Conservation (phyloP, 2,113 vertebrate species). For the Rhodinocichla rosea region DNA sequence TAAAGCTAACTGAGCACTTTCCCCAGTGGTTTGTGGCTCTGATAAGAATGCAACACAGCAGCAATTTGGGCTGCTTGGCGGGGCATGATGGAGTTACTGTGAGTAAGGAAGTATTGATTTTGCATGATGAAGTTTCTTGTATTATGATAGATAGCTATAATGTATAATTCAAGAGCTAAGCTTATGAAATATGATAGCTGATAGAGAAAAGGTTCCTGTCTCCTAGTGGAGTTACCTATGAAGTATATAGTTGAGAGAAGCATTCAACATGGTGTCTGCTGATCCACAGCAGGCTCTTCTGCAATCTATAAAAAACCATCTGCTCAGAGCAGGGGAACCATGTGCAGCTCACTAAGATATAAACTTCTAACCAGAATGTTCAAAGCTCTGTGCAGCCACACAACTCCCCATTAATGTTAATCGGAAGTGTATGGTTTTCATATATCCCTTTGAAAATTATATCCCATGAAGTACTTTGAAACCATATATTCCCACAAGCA, state of each 20-base stretch:
- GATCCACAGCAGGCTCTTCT: neutral
- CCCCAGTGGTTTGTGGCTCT: neutral
- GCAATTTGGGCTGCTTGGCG: neutral
- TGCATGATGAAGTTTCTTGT: neutral
- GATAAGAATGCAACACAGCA: neutral
- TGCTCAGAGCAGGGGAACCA: neutral
- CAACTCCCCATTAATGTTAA: slow-evolving; percentile 15
- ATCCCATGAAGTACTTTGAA: slow-evolving; percentile 38
- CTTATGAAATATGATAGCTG: neutral
- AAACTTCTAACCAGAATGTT: slow-evolving; percentile 6
- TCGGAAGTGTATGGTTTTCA: slow-evolving; percentile 41
- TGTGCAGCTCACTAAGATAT: neutral
- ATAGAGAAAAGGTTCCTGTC: neutral
- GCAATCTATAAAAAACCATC: neutral
- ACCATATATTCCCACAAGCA: slow-evolving; percentile 29
- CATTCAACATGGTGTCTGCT: neutral
- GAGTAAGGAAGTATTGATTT: neutral
- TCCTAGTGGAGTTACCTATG: neutral
- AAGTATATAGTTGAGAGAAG: neutral
- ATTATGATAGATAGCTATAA: neutral
- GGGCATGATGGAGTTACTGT: neutral
- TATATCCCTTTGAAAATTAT: slow-evolving; percentile 49
- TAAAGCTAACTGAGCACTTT: neutral
- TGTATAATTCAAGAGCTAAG: neutral
- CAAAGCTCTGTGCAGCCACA: slow-evolving; percentile 23